Base-by-base conservation (phyloP, 2,113 vertebrate species). In the Ctenodactylus gundi region DNA sequence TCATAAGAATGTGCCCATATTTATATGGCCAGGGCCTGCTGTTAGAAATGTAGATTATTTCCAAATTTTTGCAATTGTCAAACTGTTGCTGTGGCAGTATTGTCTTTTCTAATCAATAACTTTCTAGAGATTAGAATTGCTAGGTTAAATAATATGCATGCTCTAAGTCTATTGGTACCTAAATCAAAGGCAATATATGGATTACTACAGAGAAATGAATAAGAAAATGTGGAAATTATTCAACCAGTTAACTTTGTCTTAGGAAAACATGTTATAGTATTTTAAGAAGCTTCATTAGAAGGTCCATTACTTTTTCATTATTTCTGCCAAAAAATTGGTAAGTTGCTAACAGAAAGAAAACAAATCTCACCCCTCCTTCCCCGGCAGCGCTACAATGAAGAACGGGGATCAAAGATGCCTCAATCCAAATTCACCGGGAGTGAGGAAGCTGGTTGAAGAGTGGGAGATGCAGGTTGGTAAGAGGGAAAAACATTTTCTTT, bases 401-500 rank as follows among this genome's bases (percentile, higher is more conserved):
- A 95, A 88, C 13, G 96, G 97, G 7, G 0, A 3, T 15, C 21
- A 94, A 94, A 78, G 4, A 57, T 97, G 97, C 49, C 93, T 97
- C 36, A 94, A 97, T 15, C 96, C 97, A 67, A 62, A 97, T 70
- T 96, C 82, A 31, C 1, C 34, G 64, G 7, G 75, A 7, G 95
- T 97, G 81, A 88, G 96, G 73, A 21, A 78, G 34, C 9, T 96
- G 80, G 5, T 96, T 39, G 46, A 96, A 92, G 2, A 44, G 0
- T 97, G 95, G 96, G 41, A 96, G 67, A 94, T 95, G 87, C 49
- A 96, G 97, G 97, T 97, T 67, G 25, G 95, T 97, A 75, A 76
- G 53, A 29, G 60, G 6, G 11, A 82, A 64, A 39, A 85, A 75
- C 44, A 25, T n/a, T 80, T 78, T 87, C 53, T 95, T 83, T 88